Evolutionary conservation across 2,797 vertebrate genomes (phyloP).

Genomic region (Tachyglossus aculeatus): DNA sequence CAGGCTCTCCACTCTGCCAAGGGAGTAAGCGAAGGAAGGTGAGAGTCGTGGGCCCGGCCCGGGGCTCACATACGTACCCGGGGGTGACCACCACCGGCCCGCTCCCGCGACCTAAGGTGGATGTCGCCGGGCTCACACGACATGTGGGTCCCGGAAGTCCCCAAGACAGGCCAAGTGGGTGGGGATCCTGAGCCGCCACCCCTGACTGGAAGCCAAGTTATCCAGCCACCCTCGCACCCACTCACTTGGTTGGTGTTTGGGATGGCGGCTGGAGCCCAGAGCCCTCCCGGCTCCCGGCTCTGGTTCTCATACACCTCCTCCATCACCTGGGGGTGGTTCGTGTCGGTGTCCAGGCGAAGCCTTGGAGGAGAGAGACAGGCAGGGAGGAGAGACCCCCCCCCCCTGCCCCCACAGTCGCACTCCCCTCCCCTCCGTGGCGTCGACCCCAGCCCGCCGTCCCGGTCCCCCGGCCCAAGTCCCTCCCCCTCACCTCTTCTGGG

Average conservation of each 20-base stretch:
- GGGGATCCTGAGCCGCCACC: background rate
- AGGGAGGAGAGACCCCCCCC: background rate
- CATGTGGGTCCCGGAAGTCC: background rate
- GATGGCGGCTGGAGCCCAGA: slow-evolving; percentile 41
- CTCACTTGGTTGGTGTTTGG: slow-evolving; percentile 60
- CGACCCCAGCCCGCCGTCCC: background rate
- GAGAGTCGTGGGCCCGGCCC: too few relatives aligned
- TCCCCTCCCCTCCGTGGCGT: background rate
- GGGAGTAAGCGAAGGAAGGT: too few relatives aligned
- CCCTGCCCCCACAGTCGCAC: background rate
- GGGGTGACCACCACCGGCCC: too few relatives aligned
- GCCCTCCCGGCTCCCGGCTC: background rate
- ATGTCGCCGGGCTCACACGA: background rate
- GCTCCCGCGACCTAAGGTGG: too few relatives aligned
- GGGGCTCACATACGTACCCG: too few relatives aligned
- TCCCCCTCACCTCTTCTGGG: slow-evolving; percentile 66
- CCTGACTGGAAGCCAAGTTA: accelerated
- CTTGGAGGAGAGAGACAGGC: slow-evolving; percentile 30
- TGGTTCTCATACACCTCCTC: slow-evolving; percentile 76
- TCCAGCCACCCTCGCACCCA: accelerated
- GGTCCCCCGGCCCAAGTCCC: background rate
- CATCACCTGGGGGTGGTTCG: slow-evolving; percentile 58
- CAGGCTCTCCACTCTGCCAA: slow-evolving; percentile 42
- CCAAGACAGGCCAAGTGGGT: accelerated
- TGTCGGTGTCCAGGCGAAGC: slow-evolving; percentile 60